phyloP scores from a whole-genome alignment of 2,888 invertebrate species.

The Nipponacmea schrenckii region DNA sequence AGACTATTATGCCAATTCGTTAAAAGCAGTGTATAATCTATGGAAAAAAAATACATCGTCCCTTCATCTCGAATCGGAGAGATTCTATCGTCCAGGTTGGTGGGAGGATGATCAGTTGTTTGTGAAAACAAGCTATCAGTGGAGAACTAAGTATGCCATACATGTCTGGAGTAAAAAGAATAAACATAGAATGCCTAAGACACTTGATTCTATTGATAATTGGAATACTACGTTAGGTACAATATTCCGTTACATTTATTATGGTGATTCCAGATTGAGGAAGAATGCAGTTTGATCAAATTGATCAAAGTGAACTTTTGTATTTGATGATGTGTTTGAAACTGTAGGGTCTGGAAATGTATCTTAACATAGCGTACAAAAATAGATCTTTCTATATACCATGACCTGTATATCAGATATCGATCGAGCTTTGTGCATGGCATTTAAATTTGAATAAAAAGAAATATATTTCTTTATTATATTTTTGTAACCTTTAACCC shows the following conservation, averaged over 20 bases:
- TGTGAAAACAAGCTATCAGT: constrained; percentile 10
- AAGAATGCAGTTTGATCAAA: no score
- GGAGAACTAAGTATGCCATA: constrained; percentile 19
- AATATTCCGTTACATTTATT: constrained; percentile 24
- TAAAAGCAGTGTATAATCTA: constrained; percentile 14
- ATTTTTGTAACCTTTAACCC: no score
- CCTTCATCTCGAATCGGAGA: constrained; percentile 18
- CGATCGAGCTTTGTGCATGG: no score
- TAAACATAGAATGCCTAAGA: constrained; percentile 17
- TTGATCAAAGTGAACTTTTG: no score
- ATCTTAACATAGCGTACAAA: no score
- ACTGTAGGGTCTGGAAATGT: no score
- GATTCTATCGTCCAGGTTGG: constrained; percentile 28
- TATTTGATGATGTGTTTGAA: no score
- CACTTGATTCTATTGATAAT: constrained; percentile 10
- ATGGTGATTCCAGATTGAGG: constrained; percentile 1
- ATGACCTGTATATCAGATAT: no score
- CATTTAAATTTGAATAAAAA: no score
- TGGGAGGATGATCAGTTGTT: constrained; percentile 20
- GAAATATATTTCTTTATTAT: no score
- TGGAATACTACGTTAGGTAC: constrained; percentile 22
- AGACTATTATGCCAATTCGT: constrained; percentile 18
- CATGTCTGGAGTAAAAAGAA: constrained; percentile 19
- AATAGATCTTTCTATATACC: no score
- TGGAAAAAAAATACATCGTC: constrained; percentile 16